A percentile compares a stretch with the other conserved stretches of the same genome.
Conservation (phyloP, 2,113 vertebrate genomes). For the Hyperopisus bebe region DNA sequence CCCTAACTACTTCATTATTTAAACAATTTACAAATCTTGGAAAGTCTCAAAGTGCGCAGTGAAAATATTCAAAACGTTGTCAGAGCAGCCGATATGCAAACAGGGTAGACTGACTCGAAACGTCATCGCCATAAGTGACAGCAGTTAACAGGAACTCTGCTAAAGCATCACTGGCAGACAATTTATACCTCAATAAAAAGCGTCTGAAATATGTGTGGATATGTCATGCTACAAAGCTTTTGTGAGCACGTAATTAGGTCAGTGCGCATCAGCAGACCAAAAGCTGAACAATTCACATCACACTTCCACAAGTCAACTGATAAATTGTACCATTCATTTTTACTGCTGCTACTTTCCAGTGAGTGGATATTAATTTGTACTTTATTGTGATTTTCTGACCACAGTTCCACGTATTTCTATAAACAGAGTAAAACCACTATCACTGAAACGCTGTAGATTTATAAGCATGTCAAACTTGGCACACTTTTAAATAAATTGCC, state of each 20-base stretch:
- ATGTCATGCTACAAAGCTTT: background rate
- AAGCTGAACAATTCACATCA: background rate
- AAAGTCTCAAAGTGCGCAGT: background rate
- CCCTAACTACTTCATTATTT: background rate
- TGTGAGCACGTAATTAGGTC: background rate
- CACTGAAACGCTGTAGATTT: background rate
- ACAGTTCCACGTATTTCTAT: background rate
- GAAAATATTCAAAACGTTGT: background rate
- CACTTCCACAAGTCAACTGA: background rate
- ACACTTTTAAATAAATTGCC: background rate
- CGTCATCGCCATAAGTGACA: background rate
- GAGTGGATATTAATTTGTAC: background rate
- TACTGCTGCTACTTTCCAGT: background rate
- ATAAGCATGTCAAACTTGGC: background rate
- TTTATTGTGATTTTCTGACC: background rate
- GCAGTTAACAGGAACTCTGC: background rate
- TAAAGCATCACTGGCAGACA: background rate
- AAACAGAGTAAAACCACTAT: background rate
- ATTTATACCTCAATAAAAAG: background rate
- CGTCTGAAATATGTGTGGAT: background rate
- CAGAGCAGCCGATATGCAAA: background rate
- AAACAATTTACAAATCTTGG: background rate
- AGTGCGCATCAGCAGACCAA: background rate
- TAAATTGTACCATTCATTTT: background rate
- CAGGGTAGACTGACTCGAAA: background rate